These are phyloP conservation scores for Ranitomeya variabilis DNA, from an alignment of 2,113 vertebrate genomes.

Conservation along the genomic window DNA sequence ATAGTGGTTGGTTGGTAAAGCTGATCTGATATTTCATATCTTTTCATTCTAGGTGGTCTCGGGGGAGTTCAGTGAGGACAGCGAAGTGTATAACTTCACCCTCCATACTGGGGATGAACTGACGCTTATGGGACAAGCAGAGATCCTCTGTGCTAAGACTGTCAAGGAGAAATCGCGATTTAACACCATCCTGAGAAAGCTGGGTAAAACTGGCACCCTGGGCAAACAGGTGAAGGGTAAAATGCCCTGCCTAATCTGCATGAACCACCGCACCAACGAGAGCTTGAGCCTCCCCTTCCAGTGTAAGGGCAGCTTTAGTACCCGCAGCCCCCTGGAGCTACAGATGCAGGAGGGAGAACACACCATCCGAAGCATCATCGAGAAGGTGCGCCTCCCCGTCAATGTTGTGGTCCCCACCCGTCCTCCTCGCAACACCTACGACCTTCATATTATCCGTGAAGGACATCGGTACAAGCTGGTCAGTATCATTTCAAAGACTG, in stretches of 20 bases:
- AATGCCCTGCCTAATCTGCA: conserved; percentile 95
- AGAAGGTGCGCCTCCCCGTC: conserved; percentile 92
- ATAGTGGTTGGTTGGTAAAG: background rate
- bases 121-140: conserved; percentile 96
- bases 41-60: conserved; percentile 85
- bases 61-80: conserved; percentile 98
- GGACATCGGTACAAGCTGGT: conserved; percentile 97
- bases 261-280: conserved; percentile 99
- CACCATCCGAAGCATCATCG: conserved; percentile 95
- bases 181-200: conserved; percentile 83
- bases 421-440: conserved; percentile 90
- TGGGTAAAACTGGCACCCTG: conserved; percentile 82
- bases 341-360: conserved; percentile 96
- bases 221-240: conserved; percentile 78
- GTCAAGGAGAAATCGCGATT: conserved; percentile 92
- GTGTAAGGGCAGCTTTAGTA: conserved; percentile 95
- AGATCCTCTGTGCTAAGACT: conserved; percentile 92
- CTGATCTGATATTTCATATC: background rate
- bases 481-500: conserved; percentile 96
- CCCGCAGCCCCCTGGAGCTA: conserved; percentile 92
- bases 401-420: conserved; percentile 91
- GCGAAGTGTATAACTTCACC: conserved; percentile 98
- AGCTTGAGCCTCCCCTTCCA: conserved; percentile 95
- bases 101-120: conserved; percentile 95
- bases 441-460: conserved; percentile 91